Evolutionary conservation across 2,113 vertebrate genomes (phyloP).

Genomic region (Garra rufa): DNA sequence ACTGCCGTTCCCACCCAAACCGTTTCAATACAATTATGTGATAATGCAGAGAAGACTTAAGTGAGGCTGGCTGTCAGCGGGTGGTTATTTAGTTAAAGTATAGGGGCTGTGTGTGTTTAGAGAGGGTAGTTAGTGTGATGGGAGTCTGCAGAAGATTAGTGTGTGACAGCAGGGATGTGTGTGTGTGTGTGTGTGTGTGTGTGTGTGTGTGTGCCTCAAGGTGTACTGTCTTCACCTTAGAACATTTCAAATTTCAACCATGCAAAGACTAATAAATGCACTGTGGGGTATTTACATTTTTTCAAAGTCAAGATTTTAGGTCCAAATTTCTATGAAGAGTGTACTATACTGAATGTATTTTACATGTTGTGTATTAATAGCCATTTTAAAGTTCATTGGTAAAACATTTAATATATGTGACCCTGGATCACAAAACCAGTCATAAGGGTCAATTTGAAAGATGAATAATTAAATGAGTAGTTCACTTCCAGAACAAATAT

Average conservation of each 20-base stretch:
- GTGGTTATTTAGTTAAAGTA: neutral
- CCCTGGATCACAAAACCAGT: too few relatives aligned
- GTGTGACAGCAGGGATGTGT: neutral
- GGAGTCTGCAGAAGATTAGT: too few relatives aligned
- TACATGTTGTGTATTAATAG: neutral
- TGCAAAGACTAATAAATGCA: neutral
- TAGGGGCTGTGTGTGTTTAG: neutral
- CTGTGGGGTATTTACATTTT: neutral
- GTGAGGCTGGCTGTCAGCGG: neutral
- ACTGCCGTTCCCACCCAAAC: neutral
- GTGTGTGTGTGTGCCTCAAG: neutral
- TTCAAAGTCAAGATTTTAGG: neutral
- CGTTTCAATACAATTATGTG: neutral
- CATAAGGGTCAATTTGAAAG: too few relatives aligned
- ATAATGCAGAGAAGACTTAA: neutral
- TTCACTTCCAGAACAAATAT: too few relatives aligned
- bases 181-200: neutral
- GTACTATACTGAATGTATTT: neutral
- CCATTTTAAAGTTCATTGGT: neutral
- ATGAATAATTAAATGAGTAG: too few relatives aligned
- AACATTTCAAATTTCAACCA: slow-evolving; percentile 6
- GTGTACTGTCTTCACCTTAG: neutral
- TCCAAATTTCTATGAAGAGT: neutral
- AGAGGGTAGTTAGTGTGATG: too few relatives aligned
- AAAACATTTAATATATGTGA: too few relatives aligned